Conservation (phyloP, 1,140 invertebrate genomes). For the Hestina assimilis region DNA sequence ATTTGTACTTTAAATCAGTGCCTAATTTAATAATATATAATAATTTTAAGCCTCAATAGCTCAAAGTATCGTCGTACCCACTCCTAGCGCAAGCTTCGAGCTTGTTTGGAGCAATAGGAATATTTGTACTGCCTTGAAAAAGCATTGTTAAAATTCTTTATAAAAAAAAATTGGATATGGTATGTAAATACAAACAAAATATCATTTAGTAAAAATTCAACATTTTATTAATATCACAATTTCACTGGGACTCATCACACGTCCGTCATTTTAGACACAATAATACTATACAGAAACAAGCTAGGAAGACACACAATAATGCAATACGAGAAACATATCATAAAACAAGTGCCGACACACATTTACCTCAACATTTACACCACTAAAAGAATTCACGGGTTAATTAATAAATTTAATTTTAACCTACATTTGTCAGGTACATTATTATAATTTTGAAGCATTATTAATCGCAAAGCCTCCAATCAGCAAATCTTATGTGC, state of each 20-base stretch:
- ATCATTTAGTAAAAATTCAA: conserved; percentile 41
- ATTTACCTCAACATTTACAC: conserved; percentile 29
- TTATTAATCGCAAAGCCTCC: conserved; percentile 37
- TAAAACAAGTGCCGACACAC: conserved; percentile 35
- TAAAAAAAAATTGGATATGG: background rate
- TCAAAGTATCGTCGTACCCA: too few relatives aligned
- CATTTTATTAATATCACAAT: conserved; percentile 77
- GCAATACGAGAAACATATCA: conserved; percentile 31
- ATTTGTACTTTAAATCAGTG: background rate
- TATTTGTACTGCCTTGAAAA: background rate
- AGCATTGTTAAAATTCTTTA: background rate
- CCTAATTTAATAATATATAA: background rate
- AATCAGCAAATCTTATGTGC: conserved; percentile 35
- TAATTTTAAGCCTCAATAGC: background rate
- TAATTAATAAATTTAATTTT: conserved; percentile 41
- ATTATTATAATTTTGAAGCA: conserved; percentile 40
- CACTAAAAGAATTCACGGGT: conserved; percentile 45
- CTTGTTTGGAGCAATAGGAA: too few relatives aligned
- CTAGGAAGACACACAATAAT: conserved; percentile 33
- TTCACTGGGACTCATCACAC: conserved; percentile 62
- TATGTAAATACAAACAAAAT: background rate
- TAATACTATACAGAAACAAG: conserved; percentile 51
- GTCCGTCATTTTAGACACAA: conserved; percentile 38
- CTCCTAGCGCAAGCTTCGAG: too few relatives aligned
- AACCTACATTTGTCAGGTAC: conserved; percentile 65